Base-by-base conservation (phyloP, 2,113 vertebrate species). In the Nothocercus nigrocapillus region DNA sequence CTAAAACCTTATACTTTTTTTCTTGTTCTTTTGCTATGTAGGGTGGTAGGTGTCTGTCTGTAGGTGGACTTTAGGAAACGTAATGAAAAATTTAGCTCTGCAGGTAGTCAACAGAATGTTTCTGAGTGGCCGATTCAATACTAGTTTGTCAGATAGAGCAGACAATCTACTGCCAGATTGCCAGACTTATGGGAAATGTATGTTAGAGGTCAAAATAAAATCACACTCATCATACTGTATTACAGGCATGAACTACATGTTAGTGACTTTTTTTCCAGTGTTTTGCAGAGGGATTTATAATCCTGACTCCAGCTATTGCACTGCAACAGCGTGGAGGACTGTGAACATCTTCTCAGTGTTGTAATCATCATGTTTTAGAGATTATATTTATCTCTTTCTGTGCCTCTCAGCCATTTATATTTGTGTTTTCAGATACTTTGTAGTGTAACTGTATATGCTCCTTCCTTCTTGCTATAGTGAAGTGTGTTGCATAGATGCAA, bases 211-310 rank as follows among this genome's bases (percentile, higher is more conserved):
- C n/a, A 53, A 67, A 88, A 42, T 63, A 62, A 88, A 85, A 67
- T 78, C 25, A 14, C 63, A n/a, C 38, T 82, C 76, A 47, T 47
- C 45, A 47, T 47, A 72, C 61, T 76, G 24, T 72, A 96, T 85
- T 84, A 78, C 77, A 86, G 66, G 45, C 44, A 38, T 67, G 45
- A 95, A 80, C 51, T 91, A 49, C 91, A 25, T 88, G 68, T 27
- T 94, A 66, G 64, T 9, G 5, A 61, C 36, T 64, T 85, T 93
- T 93, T 96, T 94, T 93, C 22, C 68, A 51, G 0, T 66, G 32
- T 86, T 88, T 47, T 47, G 45, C 45, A 47, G 20, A 69, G 82
- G 68, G 53, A 90, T 96, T 93, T 95, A 85, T 76, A 80, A 75
- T 89, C 70, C 79, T 93, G 66, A 62, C 77, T 95, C 15, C 38